These are phyloP conservation scores for Corynorhinus townsendii DNA, from an alignment of 2,113 vertebrate genomes.

Conservation along the genomic window DNA sequence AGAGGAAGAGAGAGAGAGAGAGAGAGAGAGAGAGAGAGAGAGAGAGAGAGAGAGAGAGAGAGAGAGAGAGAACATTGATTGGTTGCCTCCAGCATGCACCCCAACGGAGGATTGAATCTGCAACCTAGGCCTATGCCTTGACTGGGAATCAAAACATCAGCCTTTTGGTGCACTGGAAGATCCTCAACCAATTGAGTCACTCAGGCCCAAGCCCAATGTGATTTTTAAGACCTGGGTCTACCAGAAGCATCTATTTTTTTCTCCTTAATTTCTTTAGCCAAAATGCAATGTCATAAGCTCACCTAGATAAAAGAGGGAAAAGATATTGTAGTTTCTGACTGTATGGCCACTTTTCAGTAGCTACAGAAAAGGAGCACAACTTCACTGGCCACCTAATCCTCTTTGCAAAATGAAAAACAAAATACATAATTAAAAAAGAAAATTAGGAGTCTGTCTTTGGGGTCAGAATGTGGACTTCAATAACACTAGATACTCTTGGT, in stretches of 20 bases:
- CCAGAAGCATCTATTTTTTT: not conserved
- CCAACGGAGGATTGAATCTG: too few relatives aligned
- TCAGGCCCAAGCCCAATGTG: not conserved
- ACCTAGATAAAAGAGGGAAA: not conserved
- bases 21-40: too few relatives aligned
- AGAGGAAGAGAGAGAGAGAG: too few relatives aligned
- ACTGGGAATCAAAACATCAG: too few relatives aligned
- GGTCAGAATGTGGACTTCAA: not conserved
- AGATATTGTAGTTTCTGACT: not conserved
- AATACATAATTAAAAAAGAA: not conserved
- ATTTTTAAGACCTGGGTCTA: not conserved
- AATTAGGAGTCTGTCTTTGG: not conserved
- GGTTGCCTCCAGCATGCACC: too few relatives aligned
- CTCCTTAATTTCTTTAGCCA: not conserved
- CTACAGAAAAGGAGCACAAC: not conserved
- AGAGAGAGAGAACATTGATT: too few relatives aligned
- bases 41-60: too few relatives aligned
- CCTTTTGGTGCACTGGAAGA: too few relatives aligned
- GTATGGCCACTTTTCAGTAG: not conserved
- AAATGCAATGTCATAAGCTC: not conserved
- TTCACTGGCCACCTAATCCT: not conserved
- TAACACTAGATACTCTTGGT: not conserved
- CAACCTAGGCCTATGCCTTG: too few relatives aligned
- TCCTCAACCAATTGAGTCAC: too few relatives aligned
- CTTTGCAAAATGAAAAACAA: not conserved